Percentiles rank a stretch among this genome's conserved stretches.
phyloP scores from a whole-genome alignment of 2,113 vertebrate species.

The Ptychochromis oligacanthus region DNA sequence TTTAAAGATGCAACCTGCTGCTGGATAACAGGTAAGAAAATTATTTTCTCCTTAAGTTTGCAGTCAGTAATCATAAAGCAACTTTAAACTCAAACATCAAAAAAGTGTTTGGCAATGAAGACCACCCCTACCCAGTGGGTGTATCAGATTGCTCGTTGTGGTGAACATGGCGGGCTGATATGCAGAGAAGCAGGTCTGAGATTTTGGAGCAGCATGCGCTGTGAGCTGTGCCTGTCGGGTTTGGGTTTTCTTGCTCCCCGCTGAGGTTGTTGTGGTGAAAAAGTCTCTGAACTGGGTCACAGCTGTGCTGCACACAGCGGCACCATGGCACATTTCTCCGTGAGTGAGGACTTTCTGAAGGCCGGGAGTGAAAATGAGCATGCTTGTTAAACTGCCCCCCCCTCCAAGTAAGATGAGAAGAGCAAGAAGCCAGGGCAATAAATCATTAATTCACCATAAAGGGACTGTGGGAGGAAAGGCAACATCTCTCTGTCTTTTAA shows the following conservation, averaged over 20 bases:
- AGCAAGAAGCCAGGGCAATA: conserved; percentile 35
- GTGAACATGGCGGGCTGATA: neutral
- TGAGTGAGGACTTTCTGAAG: conserved; percentile 34
- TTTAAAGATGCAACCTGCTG: neutral
- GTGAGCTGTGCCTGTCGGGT: neutral
- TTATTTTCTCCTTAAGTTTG: neutral
- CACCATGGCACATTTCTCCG: conserved; percentile 51
- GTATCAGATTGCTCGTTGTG: neutral
- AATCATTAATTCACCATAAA: conserved; percentile 63
- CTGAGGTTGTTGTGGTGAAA: conserved; percentile 38
- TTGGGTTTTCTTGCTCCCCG: conserved; percentile 17
- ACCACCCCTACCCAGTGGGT: neutral
- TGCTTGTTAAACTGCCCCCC: conserved; percentile 47
- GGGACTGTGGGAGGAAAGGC: neutral
- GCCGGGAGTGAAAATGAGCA: conserved; percentile 39
- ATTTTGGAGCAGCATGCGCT: neutral
- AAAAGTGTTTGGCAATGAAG: neutral
- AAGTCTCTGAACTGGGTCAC: conserved; percentile 72
- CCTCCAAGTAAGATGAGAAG: conserved; percentile 48
- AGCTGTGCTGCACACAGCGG: conserved; percentile 50
- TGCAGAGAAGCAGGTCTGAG: neutral
- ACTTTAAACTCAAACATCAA: neutral
- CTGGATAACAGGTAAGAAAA: neutral
- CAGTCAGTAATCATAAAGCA: neutral
- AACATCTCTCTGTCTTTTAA: conserved; percentile 17